Percentiles rank a stretch among this genome's conserved stretches.
Conservation (phyloP, 2,113 vertebrate species). For the Rhinoptilus africanus region DNA sequence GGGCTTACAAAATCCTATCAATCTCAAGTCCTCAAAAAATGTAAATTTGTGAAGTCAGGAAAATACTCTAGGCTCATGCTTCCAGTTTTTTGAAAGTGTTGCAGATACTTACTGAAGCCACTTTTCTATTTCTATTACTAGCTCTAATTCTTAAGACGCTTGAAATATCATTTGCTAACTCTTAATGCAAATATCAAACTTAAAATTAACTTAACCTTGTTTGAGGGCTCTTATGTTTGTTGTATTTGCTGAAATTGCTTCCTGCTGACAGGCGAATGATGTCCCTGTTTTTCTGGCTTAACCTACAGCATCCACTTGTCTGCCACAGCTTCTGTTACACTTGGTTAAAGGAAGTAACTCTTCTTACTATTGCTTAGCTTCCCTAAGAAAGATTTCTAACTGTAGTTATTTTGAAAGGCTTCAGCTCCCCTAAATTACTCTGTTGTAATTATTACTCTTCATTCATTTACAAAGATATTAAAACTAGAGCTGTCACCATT, state of each 20-base stretch:
- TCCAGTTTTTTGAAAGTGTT: background rate
- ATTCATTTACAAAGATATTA: too few species aligned
- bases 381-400: background rate
- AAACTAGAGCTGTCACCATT: background rate
- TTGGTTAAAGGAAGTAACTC: background rate
- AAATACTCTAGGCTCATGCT: accelerated
- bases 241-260: background rate
- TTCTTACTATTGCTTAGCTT: background rate
- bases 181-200: background rate
- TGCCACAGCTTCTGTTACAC: background rate
- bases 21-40: too few species aligned
- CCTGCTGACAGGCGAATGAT: background rate
- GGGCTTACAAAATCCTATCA: too few species aligned
- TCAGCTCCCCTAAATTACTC: background rate
- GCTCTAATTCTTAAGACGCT: background rate
- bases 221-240: background rate
- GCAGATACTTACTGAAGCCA: background rate
- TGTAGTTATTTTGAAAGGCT: background rate
- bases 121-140: background rate
- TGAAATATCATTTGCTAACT: background rate
- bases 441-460: background rate
- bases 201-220: background rate
- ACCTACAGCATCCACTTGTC: background rate
- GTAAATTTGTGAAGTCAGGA: background rate
- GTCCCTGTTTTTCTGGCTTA: background rate